These are phyloP conservation scores for Chamaetylas fuelleborni DNA, from an alignment of 2,113 vertebrate species.

Conservation along the genomic window DNA sequence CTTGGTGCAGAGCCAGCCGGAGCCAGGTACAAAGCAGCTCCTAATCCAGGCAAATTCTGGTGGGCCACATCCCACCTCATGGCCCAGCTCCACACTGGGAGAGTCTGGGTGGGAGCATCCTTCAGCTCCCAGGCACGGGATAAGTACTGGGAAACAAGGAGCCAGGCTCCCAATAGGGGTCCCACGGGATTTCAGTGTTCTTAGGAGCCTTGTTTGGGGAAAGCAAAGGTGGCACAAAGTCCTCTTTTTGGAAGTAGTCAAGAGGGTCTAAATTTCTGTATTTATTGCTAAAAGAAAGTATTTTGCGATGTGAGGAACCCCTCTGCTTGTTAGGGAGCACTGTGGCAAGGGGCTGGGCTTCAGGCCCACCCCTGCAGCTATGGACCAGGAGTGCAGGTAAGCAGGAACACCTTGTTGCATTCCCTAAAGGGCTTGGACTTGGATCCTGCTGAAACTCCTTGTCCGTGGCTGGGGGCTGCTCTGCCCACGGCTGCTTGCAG, in stretches of 20 bases:
- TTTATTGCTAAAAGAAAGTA: neutral
- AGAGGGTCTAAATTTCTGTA: neutral
- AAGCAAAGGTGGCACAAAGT: neutral
- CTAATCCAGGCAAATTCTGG: neutral
- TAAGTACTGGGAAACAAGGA: no score
- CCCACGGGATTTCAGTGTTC: accelerated
- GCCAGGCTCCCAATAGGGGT: accelerated
- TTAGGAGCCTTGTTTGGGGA: neutral
- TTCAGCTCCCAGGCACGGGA: accelerated
- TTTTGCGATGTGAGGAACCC: neutral
- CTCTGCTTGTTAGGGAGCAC: accelerated
- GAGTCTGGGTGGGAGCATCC: neutral
- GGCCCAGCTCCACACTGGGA: accelerated
- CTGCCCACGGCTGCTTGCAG: accelerated
- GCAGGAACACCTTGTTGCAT: accelerated
- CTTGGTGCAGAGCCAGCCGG: neutral
- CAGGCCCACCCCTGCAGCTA: neutral
- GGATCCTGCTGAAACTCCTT: accelerated
- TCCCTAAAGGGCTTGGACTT: accelerated
- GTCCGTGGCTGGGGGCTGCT: neutral
- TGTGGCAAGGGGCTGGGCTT: neutral
- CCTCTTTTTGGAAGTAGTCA: neutral
- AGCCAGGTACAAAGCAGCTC: slow-evolving; percentile 34
- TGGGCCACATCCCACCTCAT: neutral
- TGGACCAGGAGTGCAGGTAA: accelerated